Evolutionary conservation across 2,888 invertebrate genomes (phyloP), one percentile per base, ranked within the genome.

Genomic region (Stramonita haemastoma): DNA sequence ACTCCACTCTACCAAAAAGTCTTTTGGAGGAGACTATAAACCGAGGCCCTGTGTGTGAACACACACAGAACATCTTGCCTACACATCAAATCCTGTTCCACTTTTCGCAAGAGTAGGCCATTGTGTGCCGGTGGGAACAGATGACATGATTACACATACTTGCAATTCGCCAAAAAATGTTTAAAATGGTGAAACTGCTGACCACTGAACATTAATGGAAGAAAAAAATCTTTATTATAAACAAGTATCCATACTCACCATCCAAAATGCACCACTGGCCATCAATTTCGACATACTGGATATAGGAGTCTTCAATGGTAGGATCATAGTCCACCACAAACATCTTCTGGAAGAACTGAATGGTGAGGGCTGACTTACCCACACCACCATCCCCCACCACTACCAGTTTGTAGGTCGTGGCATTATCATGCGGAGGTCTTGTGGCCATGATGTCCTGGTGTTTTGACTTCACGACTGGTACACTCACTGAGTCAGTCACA

Each of bases 261-360:
- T 98, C 98, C 60, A 98, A 96, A 91, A 98, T 97, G 95, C 98
- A 98, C 97, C 98, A 98, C 95, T 98, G 97, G 15, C 98, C 98
- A 95, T 99, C 98, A 66, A 99, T 98, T 96, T 98, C 98, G 0
- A 98, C 98, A 96, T 99, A 98, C 95, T 98, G 98, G 91, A 98
- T 98, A 96, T 99, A 99, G 90, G 98, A 98, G 96, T 99, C 98
- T 96, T 99, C 98, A 91, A 99, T 99, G 34, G 99, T 99, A 13
- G 99, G 99, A 96, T 99, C 99, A 95, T 99, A 99, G 96, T 98
- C 98, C 0, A 98, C 98, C 91, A 98, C 98, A 96, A 99, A 99
- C 94, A 98, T 97, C 96, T 98, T 98, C 96, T 99, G 98, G 96
- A 99, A 98, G 96, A 98, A 98, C 96, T 99, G 96, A 86, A 96